A percentile compares a stretch with the other conserved stretches of the same genome.
phyloP scores from a whole-genome alignment of 2,797 vertebrate species.

The Labroides dimidiatus region DNA sequence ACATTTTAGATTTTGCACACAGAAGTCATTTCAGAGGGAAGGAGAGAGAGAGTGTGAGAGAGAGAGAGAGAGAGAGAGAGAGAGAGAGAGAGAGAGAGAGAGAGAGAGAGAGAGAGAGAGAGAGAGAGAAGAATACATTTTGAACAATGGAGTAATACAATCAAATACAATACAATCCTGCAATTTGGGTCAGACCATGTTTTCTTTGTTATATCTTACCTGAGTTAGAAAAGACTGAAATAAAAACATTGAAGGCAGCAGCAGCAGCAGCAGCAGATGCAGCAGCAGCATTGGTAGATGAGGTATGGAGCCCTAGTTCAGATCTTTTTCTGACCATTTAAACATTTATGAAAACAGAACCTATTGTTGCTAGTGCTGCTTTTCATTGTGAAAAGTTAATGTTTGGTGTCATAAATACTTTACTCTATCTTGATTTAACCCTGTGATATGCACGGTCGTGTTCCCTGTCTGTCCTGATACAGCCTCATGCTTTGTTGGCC shows the following conservation, averaged over 20 bases:
- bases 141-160: slow-evolving; percentile 19
- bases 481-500: no score
- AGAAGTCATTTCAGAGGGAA: slow-evolving; percentile 14
- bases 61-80: not conserved
- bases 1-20: slow-evolving; percentile 63
- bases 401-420: no score
- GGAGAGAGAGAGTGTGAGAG: not conserved
- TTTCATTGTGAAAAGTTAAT: no score
- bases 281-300: not conserved
- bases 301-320: not conserved
- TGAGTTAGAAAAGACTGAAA: not conserved
- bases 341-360: no score
- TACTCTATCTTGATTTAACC: no score
- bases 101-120: no score
- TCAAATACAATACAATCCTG: no score
- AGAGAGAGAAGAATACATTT: not conserved
- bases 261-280: no score
- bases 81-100: not conserved
- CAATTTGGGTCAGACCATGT: slow-evolving; percentile 2
- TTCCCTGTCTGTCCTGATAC: no score
- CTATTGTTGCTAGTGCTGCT: no score
- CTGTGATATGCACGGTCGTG: no score
- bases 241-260: not conserved
- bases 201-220: not conserved
- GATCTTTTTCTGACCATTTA: no score